Evolutionary conservation across 2,888 invertebrate species (phyloP).

Genomic region (Sphaeridia pumilis): DNA sequence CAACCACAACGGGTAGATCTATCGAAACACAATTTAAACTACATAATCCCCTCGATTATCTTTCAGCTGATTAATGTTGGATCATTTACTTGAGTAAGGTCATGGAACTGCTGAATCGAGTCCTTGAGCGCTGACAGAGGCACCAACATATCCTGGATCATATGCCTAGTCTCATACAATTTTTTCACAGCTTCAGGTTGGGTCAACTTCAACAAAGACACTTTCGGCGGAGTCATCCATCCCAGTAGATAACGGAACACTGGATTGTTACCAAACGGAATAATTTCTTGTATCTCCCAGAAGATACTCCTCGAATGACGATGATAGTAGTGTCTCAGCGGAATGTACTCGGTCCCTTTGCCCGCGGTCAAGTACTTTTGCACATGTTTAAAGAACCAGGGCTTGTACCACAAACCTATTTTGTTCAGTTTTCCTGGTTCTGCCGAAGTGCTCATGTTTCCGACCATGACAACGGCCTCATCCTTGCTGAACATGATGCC

Average conservation of each 20-base stretch:
- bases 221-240: slow-evolving; percentile 73
- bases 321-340: slow-evolving; percentile 69
- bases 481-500: slow-evolving; percentile 54
- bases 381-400: slow-evolving; percentile 75
- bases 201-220: slow-evolving; percentile 64
- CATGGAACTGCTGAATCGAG: slow-evolving; percentile 53
- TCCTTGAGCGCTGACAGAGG: slow-evolving; percentile 52
- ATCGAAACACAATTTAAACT: slow-evolving; percentile 15
- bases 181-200: slow-evolving; percentile 56
- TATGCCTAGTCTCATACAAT: slow-evolving; percentile 62
- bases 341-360: slow-evolving; percentile 54
- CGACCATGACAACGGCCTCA: slow-evolving; percentile 63
- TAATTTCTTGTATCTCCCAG: slow-evolving; percentile 73
- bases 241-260: slow-evolving; percentile 61
- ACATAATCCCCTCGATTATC: neutral
- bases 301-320: slow-evolving; percentile 67
- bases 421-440: slow-evolving; percentile 54
- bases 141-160: slow-evolving; percentile 70
- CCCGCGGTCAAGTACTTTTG: slow-evolving; percentile 44
- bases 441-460: slow-evolving; percentile 52
- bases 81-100: slow-evolving; percentile 50
- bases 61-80: neutral
- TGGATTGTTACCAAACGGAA: slow-evolving; percentile 66
- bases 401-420: slow-evolving; percentile 65
- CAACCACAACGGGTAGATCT: slow-evolving; percentile 72